phyloP scores from a whole-genome alignment of 2,888 invertebrate genomes.

The Apotomis betuletana region DNA sequence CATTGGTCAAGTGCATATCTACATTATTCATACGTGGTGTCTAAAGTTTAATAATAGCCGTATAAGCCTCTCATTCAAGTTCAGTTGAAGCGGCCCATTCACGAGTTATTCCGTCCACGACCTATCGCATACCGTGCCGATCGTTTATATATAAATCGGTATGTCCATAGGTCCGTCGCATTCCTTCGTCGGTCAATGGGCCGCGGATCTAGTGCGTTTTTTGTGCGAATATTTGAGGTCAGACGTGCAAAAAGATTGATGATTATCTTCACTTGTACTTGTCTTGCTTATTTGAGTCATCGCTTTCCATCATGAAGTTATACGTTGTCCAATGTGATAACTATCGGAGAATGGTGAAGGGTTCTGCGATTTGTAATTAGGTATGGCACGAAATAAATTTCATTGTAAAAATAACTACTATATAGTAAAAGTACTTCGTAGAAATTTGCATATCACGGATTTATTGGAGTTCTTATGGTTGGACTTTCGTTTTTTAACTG shows the following conservation, averaged over 20 bases:
- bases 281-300: background rate
- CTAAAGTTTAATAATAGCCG: slow-evolving; percentile 34
- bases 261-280: slow-evolving; percentile 8
- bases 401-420: background rate
- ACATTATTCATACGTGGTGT: slow-evolving; percentile 7
- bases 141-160: slow-evolving; percentile 25
- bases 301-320: background rate
- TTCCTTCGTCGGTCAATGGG: slow-evolving; percentile 47
- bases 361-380: background rate
- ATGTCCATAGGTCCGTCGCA: slow-evolving; percentile 44
- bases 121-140: slow-evolving; percentile 33
- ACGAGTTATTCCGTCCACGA: slow-evolving; percentile 28
- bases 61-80: slow-evolving; percentile 36
- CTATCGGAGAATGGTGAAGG: background rate
- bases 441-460: background rate
- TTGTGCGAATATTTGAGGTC: slow-evolving; percentile 36
- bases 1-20: background rate
- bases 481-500: background rate
- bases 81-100: slow-evolving; percentile 24
- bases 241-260: slow-evolving; percentile 14
- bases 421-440: background rate
- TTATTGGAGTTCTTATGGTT: background rate
- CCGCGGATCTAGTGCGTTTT: slow-evolving; percentile 40
- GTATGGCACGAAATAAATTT: background rate
- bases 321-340: background rate